These are phyloP conservation scores for Sminthurinus signatus DNA, from an alignment of 1,140 invertebrate species.

Conservation along the genomic window DNA sequence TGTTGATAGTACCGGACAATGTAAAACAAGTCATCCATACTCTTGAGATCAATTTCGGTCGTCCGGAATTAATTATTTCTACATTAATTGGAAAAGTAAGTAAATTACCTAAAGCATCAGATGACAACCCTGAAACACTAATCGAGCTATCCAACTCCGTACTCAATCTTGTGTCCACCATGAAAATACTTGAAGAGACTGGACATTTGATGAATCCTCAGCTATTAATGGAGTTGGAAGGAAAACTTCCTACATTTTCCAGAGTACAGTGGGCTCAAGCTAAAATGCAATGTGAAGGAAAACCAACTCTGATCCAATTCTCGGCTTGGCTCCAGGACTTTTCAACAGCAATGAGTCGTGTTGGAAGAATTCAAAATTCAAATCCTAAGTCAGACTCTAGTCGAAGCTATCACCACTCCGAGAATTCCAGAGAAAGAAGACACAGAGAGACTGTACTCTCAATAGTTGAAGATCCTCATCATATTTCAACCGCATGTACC, in stretches of 20 bases:
- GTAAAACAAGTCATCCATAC: slow-evolving; percentile 3
- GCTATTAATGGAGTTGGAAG: too few species aligned
- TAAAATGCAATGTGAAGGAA: too few species aligned
- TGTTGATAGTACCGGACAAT: slow-evolving; percentile 1
- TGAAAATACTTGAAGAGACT: neutral
- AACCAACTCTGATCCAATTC: too few species aligned
- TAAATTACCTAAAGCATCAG: neutral
- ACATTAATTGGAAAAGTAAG: neutral
- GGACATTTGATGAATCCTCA: neutral
- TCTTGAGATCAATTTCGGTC: neutral
- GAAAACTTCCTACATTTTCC: too few species aligned
- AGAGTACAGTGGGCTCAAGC: too few species aligned
- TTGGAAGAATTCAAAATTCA: too few species aligned
- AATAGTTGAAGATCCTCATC: neutral
- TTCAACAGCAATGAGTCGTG: too few species aligned
- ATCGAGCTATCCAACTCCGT: neutral
- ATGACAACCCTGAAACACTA: neutral
- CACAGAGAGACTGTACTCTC: too few species aligned
- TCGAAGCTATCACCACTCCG: too few species aligned
- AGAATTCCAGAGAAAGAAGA: too few species aligned
- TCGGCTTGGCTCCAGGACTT: too few species aligned
- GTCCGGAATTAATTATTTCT: neutral
- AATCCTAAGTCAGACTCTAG: too few species aligned
- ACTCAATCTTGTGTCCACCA: neutral
- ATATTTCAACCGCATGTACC: neutral